A percentile compares a stretch with the other conserved stretches of the same genome.
Conservation (phyloP, 2,797 vertebrate genomes). For the Aplochiton taeniatus region DNA sequence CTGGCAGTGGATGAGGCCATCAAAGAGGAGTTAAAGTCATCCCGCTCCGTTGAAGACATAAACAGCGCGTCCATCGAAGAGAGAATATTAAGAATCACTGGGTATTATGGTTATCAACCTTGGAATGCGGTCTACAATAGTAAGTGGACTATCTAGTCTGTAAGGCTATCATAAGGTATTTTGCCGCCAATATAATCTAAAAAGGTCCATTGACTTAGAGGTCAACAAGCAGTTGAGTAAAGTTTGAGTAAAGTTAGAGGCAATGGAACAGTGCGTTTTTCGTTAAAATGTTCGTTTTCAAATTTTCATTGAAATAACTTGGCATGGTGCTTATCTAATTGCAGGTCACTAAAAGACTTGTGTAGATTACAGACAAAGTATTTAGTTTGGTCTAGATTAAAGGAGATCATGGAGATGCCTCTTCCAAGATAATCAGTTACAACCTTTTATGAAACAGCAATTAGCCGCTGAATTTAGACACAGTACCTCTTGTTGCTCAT, state of each 20-base stretch:
- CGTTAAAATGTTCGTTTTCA: too few relatives aligned
- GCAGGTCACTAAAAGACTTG: neutral
- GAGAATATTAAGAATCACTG: conserved; percentile 91
- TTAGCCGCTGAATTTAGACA: conserved; percentile 1
- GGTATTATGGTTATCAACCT: conserved; percentile 95
- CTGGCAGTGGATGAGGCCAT: conserved; percentile 93
- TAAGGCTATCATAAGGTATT: too few relatives aligned
- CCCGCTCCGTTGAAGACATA: conserved; percentile 92
- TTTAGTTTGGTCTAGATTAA: neutral
- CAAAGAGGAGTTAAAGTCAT: conserved; percentile 93
- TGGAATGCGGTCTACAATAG: conserved; percentile 88
- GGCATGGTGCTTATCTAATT: neutral
- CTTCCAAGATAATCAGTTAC: conserved; percentile 6
- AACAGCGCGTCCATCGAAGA: conserved; percentile 92
- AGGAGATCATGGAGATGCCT: too few relatives aligned
- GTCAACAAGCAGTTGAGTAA: too few relatives aligned
- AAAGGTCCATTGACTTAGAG: too few relatives aligned
- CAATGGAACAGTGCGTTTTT: too few relatives aligned
- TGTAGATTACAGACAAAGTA: neutral
- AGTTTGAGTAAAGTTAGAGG: too few relatives aligned
- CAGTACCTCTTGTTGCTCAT: conserved; percentile 6
- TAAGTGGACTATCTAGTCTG: conserved; percentile 67
- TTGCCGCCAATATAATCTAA: too few relatives aligned
- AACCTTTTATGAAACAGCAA: conserved; percentile 1
- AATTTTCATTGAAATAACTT: too few relatives aligned